Base-by-base conservation (phyloP, 1,140 invertebrate genomes). In the Camponotus floridanus region DNA sequence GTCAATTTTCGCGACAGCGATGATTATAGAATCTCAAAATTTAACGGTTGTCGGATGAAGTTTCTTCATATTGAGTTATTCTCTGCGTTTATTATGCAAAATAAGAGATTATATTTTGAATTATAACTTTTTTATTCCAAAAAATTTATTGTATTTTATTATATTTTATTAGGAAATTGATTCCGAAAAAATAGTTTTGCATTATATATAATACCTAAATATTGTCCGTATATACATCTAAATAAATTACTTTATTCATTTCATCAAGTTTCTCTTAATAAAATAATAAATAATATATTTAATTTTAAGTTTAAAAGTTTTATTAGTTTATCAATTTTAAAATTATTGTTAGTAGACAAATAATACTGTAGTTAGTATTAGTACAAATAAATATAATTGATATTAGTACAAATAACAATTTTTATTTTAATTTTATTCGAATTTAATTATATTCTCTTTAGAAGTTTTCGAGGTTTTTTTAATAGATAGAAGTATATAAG, bases 1-100 rank as follows among this genome's bases (percentile, higher is more conserved):
- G 31, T 68, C 62, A 76, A 83, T 83, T 83, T 83, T 73, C 42
- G 31, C 79, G 39, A 45, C 68, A 74, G 68, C 68, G 18, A 61
- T 74, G 8, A 73, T 83, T 61, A 59, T 31, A 48, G 33, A 68
- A 68, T n/a, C 45, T 21, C 15, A 3, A 18, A 42, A 15, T 71
- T 1, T 26, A 59, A 81, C 51, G 65, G 65, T n/a, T 42, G 2
- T 9, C 15, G 79, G 13, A 48, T 73, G 73, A 83, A 2, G 55
- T 61, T 73, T 21, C 61, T 26, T 7, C 7, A 21, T 31, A 65
- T 1, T 15, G n/a, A 79, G 33, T 68, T 48, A 13, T 79, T 79
- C 42, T 67, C 4, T 11, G 2, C 33, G 3, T 18, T 33, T 36
- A 51, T 55, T 36, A 48, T 64, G 11, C 39, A 39, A 15, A 64